A percentile compares a stretch with the other conserved stretches of the same genome.
These are phyloP conservation scores for Plagiodera versicolora DNA, from an alignment of 2,888 invertebrate species.

Conservation along the genomic window DNA sequence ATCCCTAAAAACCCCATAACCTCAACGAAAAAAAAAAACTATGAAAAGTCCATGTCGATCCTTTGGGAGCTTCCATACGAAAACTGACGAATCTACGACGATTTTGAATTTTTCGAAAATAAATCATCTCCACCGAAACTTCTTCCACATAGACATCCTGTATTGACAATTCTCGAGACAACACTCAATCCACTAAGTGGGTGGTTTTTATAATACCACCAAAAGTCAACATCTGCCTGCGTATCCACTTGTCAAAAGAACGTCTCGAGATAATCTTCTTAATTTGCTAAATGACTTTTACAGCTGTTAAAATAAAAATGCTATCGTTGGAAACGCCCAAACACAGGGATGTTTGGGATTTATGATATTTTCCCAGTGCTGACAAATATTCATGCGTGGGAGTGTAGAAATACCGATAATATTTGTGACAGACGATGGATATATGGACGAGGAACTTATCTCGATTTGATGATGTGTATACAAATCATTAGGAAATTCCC, in stretches of 20 bases:
- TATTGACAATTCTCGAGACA: slow-evolving; percentile 9
- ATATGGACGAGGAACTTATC: background rate
- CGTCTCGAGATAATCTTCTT: slow-evolving; percentile 32
- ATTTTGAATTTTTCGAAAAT: too few species aligned
- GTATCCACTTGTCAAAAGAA: slow-evolving; percentile 29
- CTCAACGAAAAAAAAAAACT: too few species aligned
- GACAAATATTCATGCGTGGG: slow-evolving; percentile 29
- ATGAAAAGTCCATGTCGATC: too few species aligned
- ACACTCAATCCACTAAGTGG: slow-evolving; percentile 24
- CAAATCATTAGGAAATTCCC: too few species aligned
- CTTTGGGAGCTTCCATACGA: too few species aligned
- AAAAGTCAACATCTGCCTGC: slow-evolving; percentile 23
- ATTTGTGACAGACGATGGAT: slow-evolving; percentile 6
- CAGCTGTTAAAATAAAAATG: slow-evolving; percentile 46
- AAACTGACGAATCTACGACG: too few species aligned
- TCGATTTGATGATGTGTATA: background rate
- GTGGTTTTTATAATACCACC: slow-evolving; percentile 23
- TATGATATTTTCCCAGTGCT: slow-evolving; percentile 25
- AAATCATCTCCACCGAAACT: too few species aligned
- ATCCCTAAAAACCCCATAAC: too few species aligned
- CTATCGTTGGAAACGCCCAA: slow-evolving; percentile 6
- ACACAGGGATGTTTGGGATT: slow-evolving; percentile 26
- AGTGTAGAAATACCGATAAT: slow-evolving; percentile 8
- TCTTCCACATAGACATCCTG: background rate
- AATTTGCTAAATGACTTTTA: slow-evolving; percentile 44